Percentiles rank a stretch among this genome's conserved stretches.
These are phyloP conservation scores for Zeus faber DNA, from an alignment of 2,113 vertebrate species.

Conservation along the genomic window DNA sequence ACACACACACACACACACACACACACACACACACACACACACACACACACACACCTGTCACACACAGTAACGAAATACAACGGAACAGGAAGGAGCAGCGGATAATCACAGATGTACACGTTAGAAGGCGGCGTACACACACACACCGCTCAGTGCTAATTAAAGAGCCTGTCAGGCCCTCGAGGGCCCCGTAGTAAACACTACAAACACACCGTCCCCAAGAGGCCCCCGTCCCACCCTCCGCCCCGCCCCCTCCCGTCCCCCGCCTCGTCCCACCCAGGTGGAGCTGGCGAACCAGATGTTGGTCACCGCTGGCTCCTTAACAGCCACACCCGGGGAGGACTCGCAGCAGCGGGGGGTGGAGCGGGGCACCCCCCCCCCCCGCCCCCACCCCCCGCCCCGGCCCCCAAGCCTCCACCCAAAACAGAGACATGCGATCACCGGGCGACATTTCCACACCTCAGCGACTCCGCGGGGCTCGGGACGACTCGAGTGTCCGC, in stretches of 20 bases:
- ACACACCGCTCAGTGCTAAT: conserved; percentile 55
- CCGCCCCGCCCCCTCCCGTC: conserved; percentile 20
- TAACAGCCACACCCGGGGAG: neutral
- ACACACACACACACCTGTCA: too few relatives aligned
- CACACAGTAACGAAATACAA: too few relatives aligned
- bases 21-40: too few relatives aligned
- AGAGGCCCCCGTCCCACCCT: conserved; percentile 46
- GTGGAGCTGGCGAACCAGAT: too few relatives aligned
- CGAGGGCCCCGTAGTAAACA: conserved; percentile 63
- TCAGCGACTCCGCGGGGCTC: conserved; percentile 53
- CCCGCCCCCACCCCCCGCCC: too few relatives aligned
- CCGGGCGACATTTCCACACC: conserved; percentile 56
- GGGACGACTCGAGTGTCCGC: conserved; percentile 57
- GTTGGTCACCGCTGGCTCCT: too few relatives aligned
- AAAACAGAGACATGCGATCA: conserved; percentile 59
- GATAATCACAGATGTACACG: too few relatives aligned
- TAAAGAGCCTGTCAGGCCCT: conserved; percentile 60
- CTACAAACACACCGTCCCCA: conserved; percentile 61
- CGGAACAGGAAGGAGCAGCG: too few relatives aligned
- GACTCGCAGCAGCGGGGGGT: neutral
- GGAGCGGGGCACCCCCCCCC: neutral
- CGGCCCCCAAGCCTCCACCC: conserved; percentile 52
- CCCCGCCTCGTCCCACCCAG: too few relatives aligned
- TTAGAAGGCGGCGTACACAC: too few relatives aligned
- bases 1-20: too few relatives aligned